Percentiles rank a stretch among this genome's conserved stretches.
These are phyloP conservation scores for Microplitis mediator DNA, from an alignment of 1,140 invertebrate species.

Conservation along the genomic window DNA sequence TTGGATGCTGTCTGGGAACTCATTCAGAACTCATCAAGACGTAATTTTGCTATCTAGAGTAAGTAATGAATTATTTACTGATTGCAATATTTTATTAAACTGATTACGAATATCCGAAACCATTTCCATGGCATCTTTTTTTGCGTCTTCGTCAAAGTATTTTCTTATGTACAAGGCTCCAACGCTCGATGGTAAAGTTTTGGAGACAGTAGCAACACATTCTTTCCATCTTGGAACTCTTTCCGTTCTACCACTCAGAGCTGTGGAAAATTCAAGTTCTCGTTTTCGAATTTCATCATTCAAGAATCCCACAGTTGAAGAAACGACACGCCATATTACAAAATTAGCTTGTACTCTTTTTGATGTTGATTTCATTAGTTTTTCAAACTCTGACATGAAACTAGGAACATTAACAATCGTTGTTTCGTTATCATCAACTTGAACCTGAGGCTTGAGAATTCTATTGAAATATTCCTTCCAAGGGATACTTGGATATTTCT, in stretches of 20 bases:
- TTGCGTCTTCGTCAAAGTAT: slow-evolving; percentile 64
- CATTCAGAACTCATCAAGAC: too few relatives aligned
- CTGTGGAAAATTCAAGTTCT: slow-evolving; percentile 76
- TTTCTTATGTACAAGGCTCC: slow-evolving; percentile 66
- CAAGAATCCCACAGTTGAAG: slow-evolving; percentile 76
- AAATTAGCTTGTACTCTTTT: slow-evolving; percentile 78
- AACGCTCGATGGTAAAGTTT: slow-evolving; percentile 75
- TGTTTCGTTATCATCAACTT: slow-evolving; percentile 72
- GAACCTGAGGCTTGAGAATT: slow-evolving; percentile 68
- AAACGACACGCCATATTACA: slow-evolving; percentile 80
- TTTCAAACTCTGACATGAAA: slow-evolving; percentile 65
- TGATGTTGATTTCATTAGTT: slow-evolving; percentile 62
- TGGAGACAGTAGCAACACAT: slow-evolving; percentile 75
- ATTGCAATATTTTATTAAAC: slow-evolving; percentile 53
- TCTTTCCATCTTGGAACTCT: slow-evolving; percentile 85
- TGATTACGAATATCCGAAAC: slow-evolving; percentile 77
- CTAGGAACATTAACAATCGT: slow-evolving; percentile 70
- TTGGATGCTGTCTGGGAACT: too few relatives aligned
- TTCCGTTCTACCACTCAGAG: slow-evolving; percentile 76
- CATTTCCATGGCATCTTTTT: slow-evolving; percentile 73
- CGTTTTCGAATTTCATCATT: slow-evolving; percentile 73
- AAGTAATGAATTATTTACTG: slow-evolving; percentile 26
- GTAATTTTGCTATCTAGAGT: too few relatives aligned
- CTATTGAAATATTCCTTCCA: slow-evolving; percentile 84
- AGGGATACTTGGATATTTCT: slow-evolving; percentile 75